Percentiles rank a stretch among this genome's conserved stretches.
Conservation (phyloP, 30 jellyfish, hydroid and myxozoan species). For the Phacellophora camtschatica region DNA sequence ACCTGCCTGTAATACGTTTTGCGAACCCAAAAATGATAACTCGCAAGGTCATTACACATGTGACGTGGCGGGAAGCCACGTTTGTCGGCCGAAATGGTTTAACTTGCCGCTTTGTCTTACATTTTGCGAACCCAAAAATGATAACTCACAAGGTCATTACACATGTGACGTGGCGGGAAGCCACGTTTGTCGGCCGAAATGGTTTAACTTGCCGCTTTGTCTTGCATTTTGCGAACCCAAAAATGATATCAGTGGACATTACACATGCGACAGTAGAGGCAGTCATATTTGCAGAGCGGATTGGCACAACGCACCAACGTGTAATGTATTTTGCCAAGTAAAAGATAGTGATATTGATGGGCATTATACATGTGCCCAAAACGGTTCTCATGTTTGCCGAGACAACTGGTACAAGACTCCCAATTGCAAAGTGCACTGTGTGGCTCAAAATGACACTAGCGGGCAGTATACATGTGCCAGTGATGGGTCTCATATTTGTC, state of each 20-base stretch:
- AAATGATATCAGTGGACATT: slow-evolving; percentile 43
- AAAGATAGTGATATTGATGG: slow-evolving; percentile 44
- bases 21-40: slow-evolving; percentile 20
- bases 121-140: not conserved
- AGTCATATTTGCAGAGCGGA: slow-evolving; percentile 28
- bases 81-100: no score
- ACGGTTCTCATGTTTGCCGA: slow-evolving; percentile 35
- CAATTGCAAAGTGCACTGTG: slow-evolving; percentile 42
- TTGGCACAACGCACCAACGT: slow-evolving; percentile 39
- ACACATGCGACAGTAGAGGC: slow-evolving; percentile 32
- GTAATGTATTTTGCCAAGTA: slow-evolving; percentile 15
- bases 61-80: no score
- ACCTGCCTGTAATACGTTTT: not conserved
- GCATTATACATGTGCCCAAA: slow-evolving; percentile 34
- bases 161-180: not conserved
- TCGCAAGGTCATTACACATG: no score
- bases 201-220: not conserved
- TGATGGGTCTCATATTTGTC: slow-evolving; percentile 1
- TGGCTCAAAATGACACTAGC: not conserved
- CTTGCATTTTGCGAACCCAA: not conserved
- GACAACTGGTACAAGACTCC: slow-evolving; percentile 43
- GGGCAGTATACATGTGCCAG: slow-evolving; percentile 7
- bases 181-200: not conserved
- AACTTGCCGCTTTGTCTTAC: no score
- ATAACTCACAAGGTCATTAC: not conserved